Evolutionary conservation across 2,797 vertebrate species (phyloP).

Genomic region (Tiaroga cobitis): DNA sequence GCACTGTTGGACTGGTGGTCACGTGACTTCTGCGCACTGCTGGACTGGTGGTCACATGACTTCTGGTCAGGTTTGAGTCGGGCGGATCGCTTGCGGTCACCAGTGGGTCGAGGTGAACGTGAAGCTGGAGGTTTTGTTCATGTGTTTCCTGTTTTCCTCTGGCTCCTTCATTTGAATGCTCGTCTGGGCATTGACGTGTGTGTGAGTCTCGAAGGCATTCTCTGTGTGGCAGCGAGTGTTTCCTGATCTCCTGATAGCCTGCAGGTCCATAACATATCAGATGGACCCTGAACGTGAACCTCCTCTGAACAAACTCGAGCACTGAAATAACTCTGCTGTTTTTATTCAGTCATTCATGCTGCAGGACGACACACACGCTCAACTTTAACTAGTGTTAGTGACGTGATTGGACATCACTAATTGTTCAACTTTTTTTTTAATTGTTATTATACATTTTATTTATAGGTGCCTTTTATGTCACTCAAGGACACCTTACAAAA

Average conservation of each 20-base stretch:
- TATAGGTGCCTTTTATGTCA: too few species aligned
- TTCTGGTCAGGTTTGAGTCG: not conserved
- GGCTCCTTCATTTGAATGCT: not conserved
- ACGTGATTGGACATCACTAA: too few species aligned
- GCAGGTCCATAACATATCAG: constrained; percentile 36
- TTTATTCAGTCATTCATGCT: too few species aligned
- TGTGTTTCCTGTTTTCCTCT: constrained; percentile 27
- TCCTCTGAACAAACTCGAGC: constrained; percentile 8
- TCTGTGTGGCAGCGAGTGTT: constrained; percentile 46
- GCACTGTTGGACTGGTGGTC: too few species aligned
- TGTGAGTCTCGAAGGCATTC: not conserved
- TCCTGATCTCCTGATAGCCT: constrained; percentile 50
- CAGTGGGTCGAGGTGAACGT: not conserved
- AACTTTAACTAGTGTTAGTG: too few species aligned
- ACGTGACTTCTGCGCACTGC: too few species aligned
- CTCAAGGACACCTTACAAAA: too few species aligned
- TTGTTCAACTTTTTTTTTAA: too few species aligned
- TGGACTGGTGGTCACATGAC: too few species aligned
- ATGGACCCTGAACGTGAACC: constrained; percentile 16
- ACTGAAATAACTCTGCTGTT: not conserved
- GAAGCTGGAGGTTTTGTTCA: constrained; percentile 6
- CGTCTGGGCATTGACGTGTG: constrained; percentile 26
- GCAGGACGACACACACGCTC: too few species aligned
- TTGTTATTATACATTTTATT: too few species aligned
- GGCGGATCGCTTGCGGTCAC: not conserved